Evolutionary conservation across 2,888 invertebrate genomes (phyloP).

Genomic region (Tinea pellionella): DNA sequence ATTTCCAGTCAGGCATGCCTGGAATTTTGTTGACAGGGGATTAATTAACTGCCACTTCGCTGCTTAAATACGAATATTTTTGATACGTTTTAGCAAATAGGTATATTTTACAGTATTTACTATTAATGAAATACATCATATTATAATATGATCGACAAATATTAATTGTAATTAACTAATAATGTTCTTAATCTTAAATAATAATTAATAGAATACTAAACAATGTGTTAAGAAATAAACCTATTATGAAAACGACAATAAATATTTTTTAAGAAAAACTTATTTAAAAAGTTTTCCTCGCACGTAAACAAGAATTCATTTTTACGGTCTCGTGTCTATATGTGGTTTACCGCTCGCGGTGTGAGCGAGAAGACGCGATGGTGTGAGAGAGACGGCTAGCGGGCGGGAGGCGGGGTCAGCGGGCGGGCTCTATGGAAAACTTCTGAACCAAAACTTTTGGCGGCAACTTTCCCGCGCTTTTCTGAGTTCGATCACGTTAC

Average conservation of each 20-base stretch:
- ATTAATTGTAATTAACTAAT: too few relatives aligned
- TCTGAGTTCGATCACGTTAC: slow-evolving; percentile 15
- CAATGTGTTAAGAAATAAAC: too few relatives aligned
- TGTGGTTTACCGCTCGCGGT: slow-evolving; percentile 45
- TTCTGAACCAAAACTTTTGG: slow-evolving; percentile 35
- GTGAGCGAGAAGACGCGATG: slow-evolving; percentile 31
- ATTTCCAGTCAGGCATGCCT: slow-evolving; percentile 27
- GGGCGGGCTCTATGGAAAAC: slow-evolving; percentile 39
- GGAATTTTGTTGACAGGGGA: slow-evolving; percentile 36
- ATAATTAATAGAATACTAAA: neutral
- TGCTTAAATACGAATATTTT: slow-evolving; percentile 22
- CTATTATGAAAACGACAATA: neutral
- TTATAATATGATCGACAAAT: too few relatives aligned
- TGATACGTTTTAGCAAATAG: slow-evolving; percentile 22
- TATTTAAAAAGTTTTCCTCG: neutral
- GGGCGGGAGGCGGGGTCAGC: slow-evolving; percentile 32
- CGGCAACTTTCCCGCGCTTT: slow-evolving; percentile 56
- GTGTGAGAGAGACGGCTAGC: slow-evolving; percentile 14
- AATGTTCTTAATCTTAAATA: neutral
- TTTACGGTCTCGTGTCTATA: slow-evolving; percentile 28
- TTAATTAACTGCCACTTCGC: slow-evolving; percentile 27
- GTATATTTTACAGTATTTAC: neutral
- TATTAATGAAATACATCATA: too few relatives aligned
- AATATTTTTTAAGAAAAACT: neutral
- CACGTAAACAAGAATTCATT: neutral